Evolutionary conservation across 2,888 invertebrate species (phyloP).

Genomic region (Odontomyia ornata): DNA sequence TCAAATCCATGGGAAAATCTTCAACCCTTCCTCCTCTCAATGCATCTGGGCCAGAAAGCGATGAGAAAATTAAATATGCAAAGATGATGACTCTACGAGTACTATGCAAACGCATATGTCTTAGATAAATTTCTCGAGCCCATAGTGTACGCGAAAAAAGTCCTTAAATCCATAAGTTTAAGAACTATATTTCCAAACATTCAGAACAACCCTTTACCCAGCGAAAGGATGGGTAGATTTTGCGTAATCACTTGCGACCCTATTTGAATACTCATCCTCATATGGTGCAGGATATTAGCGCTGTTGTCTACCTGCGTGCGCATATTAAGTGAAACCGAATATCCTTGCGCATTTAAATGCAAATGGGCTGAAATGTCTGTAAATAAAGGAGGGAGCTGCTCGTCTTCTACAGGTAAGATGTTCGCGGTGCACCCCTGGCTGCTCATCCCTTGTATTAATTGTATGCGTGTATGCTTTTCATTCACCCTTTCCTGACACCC

Average conservation of each 20-base stretch:
- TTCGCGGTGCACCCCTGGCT: slow-evolving; percentile 40
- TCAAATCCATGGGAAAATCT: slow-evolving; percentile 51
- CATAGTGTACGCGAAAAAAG: slow-evolving; percentile 14
- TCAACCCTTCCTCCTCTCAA: slow-evolving; percentile 46
- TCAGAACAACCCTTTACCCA: slow-evolving; percentile 29
- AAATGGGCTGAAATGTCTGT: slow-evolving; percentile 50
- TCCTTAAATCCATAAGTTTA: slow-evolving; percentile 8
- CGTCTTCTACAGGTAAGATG: slow-evolving; percentile 40
- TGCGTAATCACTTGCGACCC: slow-evolving; percentile 51
- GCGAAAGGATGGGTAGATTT: slow-evolving; percentile 47
- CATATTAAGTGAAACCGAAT: slow-evolving; percentile 52
- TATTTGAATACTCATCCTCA: slow-evolving; percentile 51
- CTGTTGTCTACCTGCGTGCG: slow-evolving; percentile 51
- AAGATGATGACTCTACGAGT: slow-evolving; percentile 50
- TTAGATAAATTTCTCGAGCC: slow-evolving; percentile 24
- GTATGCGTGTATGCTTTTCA: not conserved
- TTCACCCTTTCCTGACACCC: slow-evolving; percentile 40
- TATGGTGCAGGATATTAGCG: slow-evolving; percentile 38
- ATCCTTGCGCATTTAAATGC: slow-evolving; percentile 50
- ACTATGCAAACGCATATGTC: slow-evolving; percentile 49
- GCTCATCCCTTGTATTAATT: slow-evolving; percentile 41
- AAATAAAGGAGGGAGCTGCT: slow-evolving; percentile 45
- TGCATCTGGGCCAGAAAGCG: slow-evolving; percentile 31
- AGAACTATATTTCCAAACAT: not conserved
- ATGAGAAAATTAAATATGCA: slow-evolving; percentile 53